Conservation (phyloP, 2,888 invertebrate species). For the Campoplex capitator region DNA sequence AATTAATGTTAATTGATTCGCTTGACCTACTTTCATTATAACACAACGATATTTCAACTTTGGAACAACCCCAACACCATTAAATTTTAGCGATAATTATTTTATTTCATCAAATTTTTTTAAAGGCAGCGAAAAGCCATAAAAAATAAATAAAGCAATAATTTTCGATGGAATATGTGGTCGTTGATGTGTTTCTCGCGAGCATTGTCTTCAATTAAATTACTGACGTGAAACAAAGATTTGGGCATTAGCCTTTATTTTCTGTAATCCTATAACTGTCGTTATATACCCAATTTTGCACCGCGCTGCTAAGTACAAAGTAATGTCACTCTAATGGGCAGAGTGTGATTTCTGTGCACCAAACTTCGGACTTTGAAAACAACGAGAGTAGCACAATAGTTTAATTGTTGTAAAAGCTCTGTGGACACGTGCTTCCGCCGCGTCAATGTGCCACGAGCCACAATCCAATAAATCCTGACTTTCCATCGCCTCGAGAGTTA, state of each 20-base stretch:
- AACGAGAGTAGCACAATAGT: background rate
- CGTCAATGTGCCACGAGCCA: slow-evolving; percentile 13
- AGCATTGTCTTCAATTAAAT: background rate
- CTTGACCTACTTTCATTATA: background rate
- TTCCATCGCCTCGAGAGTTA: background rate
- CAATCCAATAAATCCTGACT: slow-evolving; percentile 41
- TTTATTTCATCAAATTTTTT: too few relatives aligned
- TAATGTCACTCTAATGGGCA: slow-evolving; percentile 13
- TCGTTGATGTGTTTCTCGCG: background rate
- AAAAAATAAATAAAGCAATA: too few relatives aligned
- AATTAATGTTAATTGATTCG: background rate
- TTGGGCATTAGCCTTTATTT: background rate
- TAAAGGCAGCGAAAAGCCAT: too few relatives aligned
- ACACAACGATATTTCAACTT: background rate
- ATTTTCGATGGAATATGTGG: too few relatives aligned
- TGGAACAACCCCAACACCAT: too few relatives aligned
- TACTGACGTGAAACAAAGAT: background rate
- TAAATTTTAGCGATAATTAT: too few relatives aligned
- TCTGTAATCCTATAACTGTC: background rate
- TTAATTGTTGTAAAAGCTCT: slow-evolving; percentile 16
- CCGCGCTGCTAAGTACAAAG: slow-evolving; percentile 13
- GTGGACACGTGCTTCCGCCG: slow-evolving; percentile 2
- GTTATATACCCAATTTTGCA: background rate
- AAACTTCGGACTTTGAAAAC: background rate
- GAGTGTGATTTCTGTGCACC: background rate